Conservation (phyloP, 1,140 invertebrate species). For the Drosophila ficusphila region DNA sequence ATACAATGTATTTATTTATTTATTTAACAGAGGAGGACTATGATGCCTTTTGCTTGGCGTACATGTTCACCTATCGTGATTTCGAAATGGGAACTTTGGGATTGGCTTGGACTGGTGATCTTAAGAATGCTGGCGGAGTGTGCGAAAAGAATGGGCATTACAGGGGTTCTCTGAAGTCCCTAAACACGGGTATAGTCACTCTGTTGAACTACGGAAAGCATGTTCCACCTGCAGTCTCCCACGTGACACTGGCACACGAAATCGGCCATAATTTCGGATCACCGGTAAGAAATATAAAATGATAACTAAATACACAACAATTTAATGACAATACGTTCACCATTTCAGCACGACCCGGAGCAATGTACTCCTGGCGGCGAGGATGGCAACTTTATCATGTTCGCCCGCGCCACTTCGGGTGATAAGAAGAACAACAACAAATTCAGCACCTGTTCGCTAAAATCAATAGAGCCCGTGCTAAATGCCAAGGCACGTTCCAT, state of each 20-base stretch:
- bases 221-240: slow-evolving; percentile 98
- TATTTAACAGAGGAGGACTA: slow-evolving; percentile 94
- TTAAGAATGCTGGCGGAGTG: slow-evolving; percentile 97
- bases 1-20: no score
- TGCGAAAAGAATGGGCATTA: slow-evolving; percentile 98
- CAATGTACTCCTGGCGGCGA: slow-evolving; percentile 95
- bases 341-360: slow-evolving; percentile 96
- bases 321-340: not conserved
- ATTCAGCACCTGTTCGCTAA: slow-evolving; percentile 96
- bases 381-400: slow-evolving; percentile 99
- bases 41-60: slow-evolving; percentile 98
- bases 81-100: slow-evolving; percentile 99
- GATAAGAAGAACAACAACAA: slow-evolving; percentile 98
- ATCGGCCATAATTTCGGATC: slow-evolving; percentile 99
- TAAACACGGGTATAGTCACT: slow-evolving; percentile 99
- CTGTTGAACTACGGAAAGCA: slow-evolving; percentile 99
- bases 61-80: slow-evolving; percentile 99
- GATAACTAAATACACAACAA: not conserved
- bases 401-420: slow-evolving; percentile 97
- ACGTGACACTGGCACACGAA: slow-evolving; percentile 99
- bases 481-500: slow-evolving; percentile 95
- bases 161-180: slow-evolving; percentile 95
- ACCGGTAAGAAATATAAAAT: slow-evolving; percentile 87
- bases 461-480: slow-evolving; percentile 97
- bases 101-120: slow-evolving; percentile 97